phyloP scores from a whole-genome alignment of 2,113 vertebrate genomes.

The Dolichotis patagonum region DNA sequence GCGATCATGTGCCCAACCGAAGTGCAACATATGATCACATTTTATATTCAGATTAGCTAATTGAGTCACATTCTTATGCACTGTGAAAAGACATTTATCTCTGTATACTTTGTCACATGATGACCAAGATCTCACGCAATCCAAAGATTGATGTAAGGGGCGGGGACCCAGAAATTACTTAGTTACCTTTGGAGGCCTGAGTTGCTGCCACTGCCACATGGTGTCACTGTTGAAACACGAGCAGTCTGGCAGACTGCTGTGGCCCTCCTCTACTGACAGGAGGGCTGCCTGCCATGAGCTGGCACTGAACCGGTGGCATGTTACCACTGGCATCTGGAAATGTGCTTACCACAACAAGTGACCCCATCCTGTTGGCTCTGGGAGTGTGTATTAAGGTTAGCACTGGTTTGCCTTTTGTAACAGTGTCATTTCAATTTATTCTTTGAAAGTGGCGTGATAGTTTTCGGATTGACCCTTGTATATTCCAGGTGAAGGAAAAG shows the following conservation, averaged over 20 bases:
- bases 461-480: background rate
- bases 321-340: background rate
- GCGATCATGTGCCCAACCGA: background rate
- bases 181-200: background rate
- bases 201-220: background rate
- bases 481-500: background rate
- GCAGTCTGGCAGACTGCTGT: background rate
- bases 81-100: background rate
- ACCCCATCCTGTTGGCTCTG: background rate
- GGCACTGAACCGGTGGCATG: background rate
- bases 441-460: background rate
- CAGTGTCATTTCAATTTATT: background rate
- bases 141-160: background rate
- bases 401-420: background rate
- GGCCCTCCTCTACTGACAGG: background rate
- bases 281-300: background rate
- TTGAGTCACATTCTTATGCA: background rate
- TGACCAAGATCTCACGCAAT: background rate
- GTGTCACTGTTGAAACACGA: slow-evolving; percentile 30
- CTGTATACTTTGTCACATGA: background rate
- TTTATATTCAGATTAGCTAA: background rate
- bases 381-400: background rate
- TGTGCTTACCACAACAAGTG: background rate
- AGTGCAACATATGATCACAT: background rate
- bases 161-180: background rate